phyloP scores from a whole-genome alignment of 2,113 vertebrate genomes.

The Podilymbus podiceps region DNA sequence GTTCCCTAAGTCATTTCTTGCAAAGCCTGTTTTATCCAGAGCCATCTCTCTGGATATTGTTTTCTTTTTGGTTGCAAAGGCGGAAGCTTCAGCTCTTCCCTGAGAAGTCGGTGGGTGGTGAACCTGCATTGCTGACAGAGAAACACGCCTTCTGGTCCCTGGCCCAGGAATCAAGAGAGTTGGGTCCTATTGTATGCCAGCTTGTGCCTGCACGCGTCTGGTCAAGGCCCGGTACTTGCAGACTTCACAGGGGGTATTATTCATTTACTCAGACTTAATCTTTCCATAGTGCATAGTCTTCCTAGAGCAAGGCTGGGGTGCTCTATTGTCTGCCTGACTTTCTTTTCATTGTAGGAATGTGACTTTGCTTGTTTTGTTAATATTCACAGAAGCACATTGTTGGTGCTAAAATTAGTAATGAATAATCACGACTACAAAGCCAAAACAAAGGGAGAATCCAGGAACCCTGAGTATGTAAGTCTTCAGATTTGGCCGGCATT shows the following conservation, averaged over 20 bases:
- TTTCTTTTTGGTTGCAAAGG: not conserved
- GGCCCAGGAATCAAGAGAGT: not conserved
- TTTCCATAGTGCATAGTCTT: not conserved
- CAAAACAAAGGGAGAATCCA: not conserved
- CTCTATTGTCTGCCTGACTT: not conserved
- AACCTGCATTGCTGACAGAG: not conserved
- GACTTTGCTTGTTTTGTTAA: not conserved
- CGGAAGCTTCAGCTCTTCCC: not conserved
- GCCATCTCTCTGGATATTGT: not conserved
- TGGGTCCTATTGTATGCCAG: not conserved
- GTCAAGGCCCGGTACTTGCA: not conserved
- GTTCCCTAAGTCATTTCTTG: not conserved
- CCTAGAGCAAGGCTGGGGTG: not conserved
- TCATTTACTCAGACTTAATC: not conserved
- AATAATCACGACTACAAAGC: not conserved
- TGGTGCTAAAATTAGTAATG: slow-evolving; percentile 18
- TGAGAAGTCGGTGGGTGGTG: not conserved
- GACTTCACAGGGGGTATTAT: not conserved
- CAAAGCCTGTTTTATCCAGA: not conserved
- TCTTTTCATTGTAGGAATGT: not conserved
- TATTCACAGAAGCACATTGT: not conserved
- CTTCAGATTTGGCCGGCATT: not conserved
- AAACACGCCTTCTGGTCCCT: not conserved
- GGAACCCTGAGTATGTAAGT: not conserved
- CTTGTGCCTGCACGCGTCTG: not conserved